Evolutionary conservation across 1,140 invertebrate species (phyloP), one percentile per base, ranked within the genome.

Genomic region (Orius laevigatus): DNA sequence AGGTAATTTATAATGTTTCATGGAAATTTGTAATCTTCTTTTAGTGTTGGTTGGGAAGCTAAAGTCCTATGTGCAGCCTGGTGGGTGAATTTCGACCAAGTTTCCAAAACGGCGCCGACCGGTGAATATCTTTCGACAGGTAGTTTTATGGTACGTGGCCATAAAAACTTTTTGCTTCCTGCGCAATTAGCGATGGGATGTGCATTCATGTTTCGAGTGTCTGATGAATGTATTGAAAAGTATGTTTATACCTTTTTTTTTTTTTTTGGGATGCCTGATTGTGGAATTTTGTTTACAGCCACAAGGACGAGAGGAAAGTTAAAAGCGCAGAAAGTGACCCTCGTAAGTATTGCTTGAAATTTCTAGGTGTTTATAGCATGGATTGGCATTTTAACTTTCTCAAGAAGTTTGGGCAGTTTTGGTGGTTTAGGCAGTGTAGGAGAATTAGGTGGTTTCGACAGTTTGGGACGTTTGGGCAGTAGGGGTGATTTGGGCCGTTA

Each of bases 51-150:
- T 1, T 98, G 94, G 94, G 88, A 96, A 59, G 88, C 89, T 0
- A 96, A 97, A 69, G 85, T 98, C 15, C 70, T 95, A 10, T 84
- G 88, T 2, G 84, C 81, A 58, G 86, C 93, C 1, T 99, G 91
- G 81, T 99, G 94, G 93, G 96, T 98, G 3, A 71, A 84, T 62
- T 81, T 84, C 51, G 74, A 92, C 56, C 93, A 98, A 68, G 90
- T 99, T n/a, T 93, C 90, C 11, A 97, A 98, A 69, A 95, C 90
- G 0, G 95, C 95, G 1, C 94, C 92, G 1, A 84, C 87, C 41
- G 95, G 95, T 55, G 93, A 98, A 69, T 98, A 95, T 65, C 72
- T 99, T 41, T 81, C 84, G 5, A 86, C 82, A 11, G 93, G 94
- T 52, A 92, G 89, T 54, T 51, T 99, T 63, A 98, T 98, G 93